A percentile compares a stretch with the other conserved stretches of the same genome.
These are phyloP conservation scores for Myripristis murdjan DNA, from an alignment of 2,797 vertebrate species.

Conservation along the genomic window DNA sequence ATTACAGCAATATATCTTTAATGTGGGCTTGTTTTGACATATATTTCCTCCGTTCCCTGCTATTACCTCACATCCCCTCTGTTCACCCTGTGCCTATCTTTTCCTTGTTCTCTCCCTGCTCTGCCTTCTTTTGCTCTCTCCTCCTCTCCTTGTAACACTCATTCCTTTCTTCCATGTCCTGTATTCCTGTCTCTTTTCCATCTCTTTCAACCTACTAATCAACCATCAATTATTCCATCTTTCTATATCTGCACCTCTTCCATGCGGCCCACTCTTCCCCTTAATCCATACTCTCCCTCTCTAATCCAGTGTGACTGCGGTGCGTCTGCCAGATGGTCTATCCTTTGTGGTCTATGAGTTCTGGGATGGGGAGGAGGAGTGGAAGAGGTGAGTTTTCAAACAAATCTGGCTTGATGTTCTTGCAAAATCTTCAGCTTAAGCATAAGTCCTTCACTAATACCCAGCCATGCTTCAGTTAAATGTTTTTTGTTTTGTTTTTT, in stretches of 20 bases:
- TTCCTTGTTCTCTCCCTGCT: too few species aligned
- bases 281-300: conserved; percentile 22
- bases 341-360: conserved; percentile 97
- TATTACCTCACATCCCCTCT: background rate
- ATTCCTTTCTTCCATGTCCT: conserved; percentile 1
- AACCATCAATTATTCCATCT: too few species aligned
- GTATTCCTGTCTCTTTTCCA: background rate
- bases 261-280: background rate
- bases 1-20: conserved; percentile 6
- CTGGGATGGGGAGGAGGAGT: conserved; percentile 96
- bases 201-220: background rate
- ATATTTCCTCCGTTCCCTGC: background rate
- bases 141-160: background rate
- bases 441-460: background rate
- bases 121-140: conserved; percentile 30
- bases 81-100: too few species aligned
- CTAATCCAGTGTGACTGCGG: conserved; percentile 88
- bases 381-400: conserved; percentile 90
- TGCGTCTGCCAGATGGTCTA: conserved; percentile 91
- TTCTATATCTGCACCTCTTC: conserved; percentile 12
- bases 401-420: too few species aligned
- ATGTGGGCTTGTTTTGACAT: background rate
- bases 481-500: too few species aligned
- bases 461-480: background rate
- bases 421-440: conserved; percentile 1